A percentile compares a stretch with the other conserved stretches of the same genome.
Conservation (phyloP, 2,113 vertebrate genomes). For the Lycaon pictus region DNA sequence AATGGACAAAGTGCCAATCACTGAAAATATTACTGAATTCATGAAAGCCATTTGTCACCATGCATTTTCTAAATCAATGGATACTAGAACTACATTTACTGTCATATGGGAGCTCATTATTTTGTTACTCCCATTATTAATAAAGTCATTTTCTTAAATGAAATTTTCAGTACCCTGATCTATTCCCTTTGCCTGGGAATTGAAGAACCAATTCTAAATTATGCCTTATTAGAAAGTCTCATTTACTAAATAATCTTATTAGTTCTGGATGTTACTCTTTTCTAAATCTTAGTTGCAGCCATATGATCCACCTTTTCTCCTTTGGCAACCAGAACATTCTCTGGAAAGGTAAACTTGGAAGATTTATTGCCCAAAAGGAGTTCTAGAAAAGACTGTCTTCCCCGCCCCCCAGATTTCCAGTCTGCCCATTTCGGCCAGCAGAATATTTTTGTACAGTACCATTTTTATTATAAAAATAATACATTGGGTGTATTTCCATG, state of each 20-base stretch:
- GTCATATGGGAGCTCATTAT: background rate
- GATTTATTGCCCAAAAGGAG: background rate
- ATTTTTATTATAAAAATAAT: conserved; percentile 50
- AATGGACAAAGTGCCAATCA: background rate
- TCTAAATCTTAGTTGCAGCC: background rate
- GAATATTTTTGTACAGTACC: background rate
- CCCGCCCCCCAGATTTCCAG: background rate
- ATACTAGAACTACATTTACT: background rate
- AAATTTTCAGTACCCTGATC: background rate
- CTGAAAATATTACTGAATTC: background rate
- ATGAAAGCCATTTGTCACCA: background rate
- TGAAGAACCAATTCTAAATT: background rate
- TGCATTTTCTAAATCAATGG: background rate
- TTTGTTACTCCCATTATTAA: conserved; percentile 1
- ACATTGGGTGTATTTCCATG: background rate
- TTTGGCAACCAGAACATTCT: background rate
- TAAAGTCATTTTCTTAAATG: background rate
- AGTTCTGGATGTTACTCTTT: background rate
- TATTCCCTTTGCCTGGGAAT: background rate
- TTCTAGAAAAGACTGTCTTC: background rate
- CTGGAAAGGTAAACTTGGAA: background rate
- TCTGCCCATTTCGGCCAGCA: background rate
- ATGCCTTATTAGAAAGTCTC: background rate
- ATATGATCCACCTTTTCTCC: background rate
- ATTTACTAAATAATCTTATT: background rate